Evolutionary conservation across 2,113 vertebrate genomes (phyloP), one percentile per base, ranked within the genome.

Genomic region (Siphamia tubifer): DNA sequence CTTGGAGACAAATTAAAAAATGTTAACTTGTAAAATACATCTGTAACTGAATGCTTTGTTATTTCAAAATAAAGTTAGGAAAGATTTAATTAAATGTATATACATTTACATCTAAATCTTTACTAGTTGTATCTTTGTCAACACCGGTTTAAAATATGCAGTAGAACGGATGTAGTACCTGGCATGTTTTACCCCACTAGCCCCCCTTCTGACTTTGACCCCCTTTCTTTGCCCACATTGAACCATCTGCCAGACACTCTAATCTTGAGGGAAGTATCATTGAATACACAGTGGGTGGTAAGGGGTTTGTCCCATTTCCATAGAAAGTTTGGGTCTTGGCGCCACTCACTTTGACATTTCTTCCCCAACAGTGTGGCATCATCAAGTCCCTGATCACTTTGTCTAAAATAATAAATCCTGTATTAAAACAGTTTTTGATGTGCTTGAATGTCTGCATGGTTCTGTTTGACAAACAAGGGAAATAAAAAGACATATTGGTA

Each of bases 401-500:
- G 4, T 47, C 4, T 3, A 12, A 48, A 38, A 10, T 1, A 62
- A 19, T 28, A n/a, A 49, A 1, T 28, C 8, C 16, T 31, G 13
- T 16, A 6, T 4, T n/a, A 43, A 53, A 32, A 10, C 1, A 7
- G n/a, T 4, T 30, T n/a, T n/a, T n/a, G n/a, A n/a, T n/a, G n/a
- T n/a, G n/a, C n/a, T n/a, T n/a, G n/a, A n/a, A n/a, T 23, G 8
- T 35, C 15, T 38, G 43, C 12, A n/a, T 15, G 12, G 10, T 56
- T 4, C 27, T 3, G 60, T 31, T 1, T 34, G 5, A 52, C 8
- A 25, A 8, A 49, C 15, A 87, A 87, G 77, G 47, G 28, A 39
- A 43, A 32, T 60, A 23, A 31, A 78, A 52, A 31, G 38, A 66
- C 49, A 69, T 38, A 8, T 64, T 56, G 74, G 45, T 73, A 82